phyloP scores from a whole-genome alignment of 2,797 vertebrate species.

The Tympanoctomys barrerae region DNA sequence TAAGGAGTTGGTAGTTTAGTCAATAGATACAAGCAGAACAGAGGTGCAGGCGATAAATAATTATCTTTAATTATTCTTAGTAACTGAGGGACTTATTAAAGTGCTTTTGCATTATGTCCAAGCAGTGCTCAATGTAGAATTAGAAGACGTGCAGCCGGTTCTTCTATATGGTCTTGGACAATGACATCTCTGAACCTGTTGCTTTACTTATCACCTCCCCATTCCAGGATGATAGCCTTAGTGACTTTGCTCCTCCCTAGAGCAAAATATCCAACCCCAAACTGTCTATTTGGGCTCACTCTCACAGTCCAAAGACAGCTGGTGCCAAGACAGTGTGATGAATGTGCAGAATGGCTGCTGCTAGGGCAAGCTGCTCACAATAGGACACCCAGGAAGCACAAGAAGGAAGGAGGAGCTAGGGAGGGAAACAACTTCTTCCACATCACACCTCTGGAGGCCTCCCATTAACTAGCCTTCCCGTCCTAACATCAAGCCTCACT shows the following conservation, averaged over 20 bases:
- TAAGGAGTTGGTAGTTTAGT: neutral
- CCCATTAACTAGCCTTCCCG: neutral
- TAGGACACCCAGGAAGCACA: neutral
- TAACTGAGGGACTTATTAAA: conserved; percentile 28
- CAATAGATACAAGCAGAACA: conserved; percentile 1
- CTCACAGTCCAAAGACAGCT: neutral
- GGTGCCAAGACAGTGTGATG: neutral
- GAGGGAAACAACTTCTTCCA: neutral
- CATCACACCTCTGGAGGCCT: neutral
- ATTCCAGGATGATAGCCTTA: neutral
- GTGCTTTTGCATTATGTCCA: neutral
- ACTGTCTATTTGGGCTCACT: neutral
- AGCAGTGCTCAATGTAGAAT: neutral
- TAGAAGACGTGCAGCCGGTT: neutral
- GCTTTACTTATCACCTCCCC: neutral
- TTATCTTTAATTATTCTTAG: conserved; percentile 19
- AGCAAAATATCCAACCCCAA: neutral
- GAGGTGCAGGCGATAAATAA: neutral
- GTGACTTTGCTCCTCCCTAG: neutral
- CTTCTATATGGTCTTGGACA: neutral
- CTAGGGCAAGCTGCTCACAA: neutral
- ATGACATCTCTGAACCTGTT: conserved; percentile 14
- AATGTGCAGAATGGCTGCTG: neutral
- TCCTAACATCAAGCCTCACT: neutral
- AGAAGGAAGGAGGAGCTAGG: neutral